These are phyloP conservation scores for Cryptus armator DNA, from an alignment of 2,888 invertebrate genomes.

Conservation along the genomic window DNA sequence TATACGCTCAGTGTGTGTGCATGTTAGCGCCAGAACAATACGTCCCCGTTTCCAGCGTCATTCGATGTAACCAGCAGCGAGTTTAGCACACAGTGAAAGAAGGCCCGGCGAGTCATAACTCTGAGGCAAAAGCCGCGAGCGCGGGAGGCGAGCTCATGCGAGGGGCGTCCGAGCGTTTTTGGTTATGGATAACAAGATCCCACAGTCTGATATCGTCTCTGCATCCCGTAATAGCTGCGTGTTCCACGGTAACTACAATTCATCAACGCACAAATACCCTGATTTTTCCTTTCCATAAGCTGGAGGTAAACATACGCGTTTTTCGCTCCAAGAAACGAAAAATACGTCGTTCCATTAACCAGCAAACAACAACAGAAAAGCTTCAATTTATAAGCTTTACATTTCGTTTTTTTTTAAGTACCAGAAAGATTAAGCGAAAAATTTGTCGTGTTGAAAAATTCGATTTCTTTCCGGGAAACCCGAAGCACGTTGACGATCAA, in stretches of 20 bases:
- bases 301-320: conserved; percentile 23
- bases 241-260: conserved; percentile 23
- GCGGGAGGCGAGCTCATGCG: conserved; percentile 11
- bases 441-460: neutral
- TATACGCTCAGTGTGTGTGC: neutral
- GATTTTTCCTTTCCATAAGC: conserved; percentile 31
- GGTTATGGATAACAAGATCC: conserved; percentile 42
- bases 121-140: conserved; percentile 12
- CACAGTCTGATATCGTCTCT: conserved; percentile 40
- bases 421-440: neutral
- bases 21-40: neutral
- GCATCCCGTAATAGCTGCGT: conserved; percentile 13
- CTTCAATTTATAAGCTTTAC: neutral
- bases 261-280: neutral
- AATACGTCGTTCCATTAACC: conserved; percentile 19
- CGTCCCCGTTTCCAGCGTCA: conserved; percentile 17
- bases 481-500: neutral
- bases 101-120: conserved; percentile 23
- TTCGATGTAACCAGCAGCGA: conserved; percentile 24
- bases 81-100: conserved; percentile 5
- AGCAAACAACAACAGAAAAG: neutral
- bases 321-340: neutral
- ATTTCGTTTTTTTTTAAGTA: neutral
- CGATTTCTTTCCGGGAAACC: neutral
- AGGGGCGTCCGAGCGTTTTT: conserved; percentile 29